Evolutionary conservation across 2,113 vertebrate species (phyloP).

Genomic region (Cairina moschata): DNA sequence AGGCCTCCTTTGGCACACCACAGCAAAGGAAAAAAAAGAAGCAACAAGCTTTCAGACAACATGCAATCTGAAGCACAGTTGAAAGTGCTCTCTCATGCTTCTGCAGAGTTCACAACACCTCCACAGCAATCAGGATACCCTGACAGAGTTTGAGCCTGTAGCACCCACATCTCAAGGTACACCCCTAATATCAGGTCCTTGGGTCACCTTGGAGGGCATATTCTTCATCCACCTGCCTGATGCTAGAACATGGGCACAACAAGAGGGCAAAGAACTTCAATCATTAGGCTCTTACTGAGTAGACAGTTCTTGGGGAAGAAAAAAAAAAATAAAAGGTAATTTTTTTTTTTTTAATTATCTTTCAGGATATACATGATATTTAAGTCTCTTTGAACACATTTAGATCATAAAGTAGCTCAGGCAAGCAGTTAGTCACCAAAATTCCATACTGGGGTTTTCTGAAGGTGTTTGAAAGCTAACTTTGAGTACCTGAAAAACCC

Average conservation of each 20-base stretch:
- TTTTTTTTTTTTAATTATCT: neutral
- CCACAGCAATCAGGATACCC: neutral
- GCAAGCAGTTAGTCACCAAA: neutral
- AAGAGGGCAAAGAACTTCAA: neutral
- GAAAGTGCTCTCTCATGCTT: accelerated
- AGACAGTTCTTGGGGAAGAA: neutral
- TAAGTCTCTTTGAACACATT: neutral
- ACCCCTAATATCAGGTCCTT: neutral
- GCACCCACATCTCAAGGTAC: neutral
- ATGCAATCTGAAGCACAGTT: neutral
- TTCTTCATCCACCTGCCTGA: neutral
- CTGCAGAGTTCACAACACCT: neutral
- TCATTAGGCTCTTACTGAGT: neutral
- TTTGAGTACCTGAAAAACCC: neutral
- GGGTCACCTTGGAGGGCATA: neutral
- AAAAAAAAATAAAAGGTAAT: neutral
- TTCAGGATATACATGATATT: neutral
- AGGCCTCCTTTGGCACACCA: neutral
- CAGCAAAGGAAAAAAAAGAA: neutral
- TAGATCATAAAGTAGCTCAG: neutral
- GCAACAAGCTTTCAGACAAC: neutral
- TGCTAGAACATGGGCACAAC: neutral
- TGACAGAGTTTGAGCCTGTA: neutral
- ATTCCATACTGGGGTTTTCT: neutral
- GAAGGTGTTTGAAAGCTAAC: neutral